Percentiles rank a stretch among this genome's conserved stretches.
These are phyloP conservation scores for Laothoe populi DNA, from an alignment of 2,888 invertebrate genomes.

Conservation along the genomic window DNA sequence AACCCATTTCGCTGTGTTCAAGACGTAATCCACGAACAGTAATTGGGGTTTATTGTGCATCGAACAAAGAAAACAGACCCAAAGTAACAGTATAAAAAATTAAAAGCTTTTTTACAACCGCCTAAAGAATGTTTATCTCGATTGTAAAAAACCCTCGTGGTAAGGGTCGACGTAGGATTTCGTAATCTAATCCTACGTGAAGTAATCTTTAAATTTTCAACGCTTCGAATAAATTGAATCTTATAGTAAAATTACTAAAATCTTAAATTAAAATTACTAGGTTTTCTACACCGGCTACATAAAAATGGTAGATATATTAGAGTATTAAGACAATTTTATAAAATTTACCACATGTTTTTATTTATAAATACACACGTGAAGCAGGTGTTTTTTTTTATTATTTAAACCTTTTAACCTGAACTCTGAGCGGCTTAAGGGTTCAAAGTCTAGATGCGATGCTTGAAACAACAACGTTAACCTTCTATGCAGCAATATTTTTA, in stretches of 20 bases:
- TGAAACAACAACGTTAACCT: too few species aligned
- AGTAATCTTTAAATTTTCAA: not conserved
- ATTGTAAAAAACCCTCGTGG: slow-evolving; percentile 4
- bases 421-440: too few species aligned
- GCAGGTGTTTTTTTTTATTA: too few species aligned
- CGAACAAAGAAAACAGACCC: slow-evolving; percentile 34
- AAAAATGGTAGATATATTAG: too few species aligned
- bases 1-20: not conserved
- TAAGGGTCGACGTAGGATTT: not conserved
- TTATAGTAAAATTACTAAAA: not conserved
- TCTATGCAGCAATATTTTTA: too few species aligned
- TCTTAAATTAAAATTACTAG: not conserved
- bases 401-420: too few species aligned
- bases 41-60: slow-evolving; percentile 25
- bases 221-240: not conserved
- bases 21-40: slow-evolving; percentile 11
- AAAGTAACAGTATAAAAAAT: slow-evolving; percentile 33
- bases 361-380: too few species aligned
- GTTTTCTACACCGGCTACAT: too few species aligned
- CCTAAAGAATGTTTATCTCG: slow-evolving; percentile 30
- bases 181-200: not conserved
- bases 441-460: too few species aligned
- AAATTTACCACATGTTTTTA: too few species aligned
- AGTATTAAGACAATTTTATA: too few species aligned
- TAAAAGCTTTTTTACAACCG: slow-evolving; percentile 43